Evolutionary conservation across 2,888 invertebrate genomes (phyloP), one percentile per base, ranked within the genome.

Genomic region (Xanthorhoe spadicearia): DNA sequence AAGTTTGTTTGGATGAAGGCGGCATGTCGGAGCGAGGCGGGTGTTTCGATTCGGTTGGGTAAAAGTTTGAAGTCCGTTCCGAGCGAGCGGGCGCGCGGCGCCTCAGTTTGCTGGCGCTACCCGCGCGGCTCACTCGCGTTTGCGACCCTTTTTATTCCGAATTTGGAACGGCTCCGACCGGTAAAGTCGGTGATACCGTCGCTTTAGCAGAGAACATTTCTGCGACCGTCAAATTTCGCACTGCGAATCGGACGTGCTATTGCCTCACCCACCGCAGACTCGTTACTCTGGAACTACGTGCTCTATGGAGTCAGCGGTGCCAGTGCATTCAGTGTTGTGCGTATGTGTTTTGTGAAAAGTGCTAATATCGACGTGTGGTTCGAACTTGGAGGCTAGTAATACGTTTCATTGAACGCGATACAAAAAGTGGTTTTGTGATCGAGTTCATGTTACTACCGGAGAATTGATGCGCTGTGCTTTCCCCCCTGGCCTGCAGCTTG

Each of bases 81-180:
- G 81, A 83, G 83, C 61, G 83, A 85, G 83, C 83, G 87, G 86
- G 79, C 86, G 88, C 83, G 84, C 84, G 84, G 84, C 82, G 84
- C 84, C 83, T 76, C 83, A 92, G 92, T 93, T 87, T 88, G 92
- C 88, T 88, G 78, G 89, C 91, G 92, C 89, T 84, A 83, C 82
- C 86, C 87, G 92, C 90, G 91, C 89, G 84, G 92, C 89, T 86
- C 87, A 86, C 91, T 87, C 90, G 92, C 87, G 85, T 83, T 74
- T 82, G 67, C 69, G 76, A 72, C 68, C 75, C 76, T 73, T 83
- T 83, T 81, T 77, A 85, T 85, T 83, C 83, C 84, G 83, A 88
- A 85, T 91, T 90, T 87, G 86, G 86, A 87, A 89, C 90, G 83
- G 85, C 88, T 86, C 82, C 82, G 85, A 89, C 90, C 90, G 88